Percentiles rank a stretch among this genome's conserved stretches.
Conservation (phyloP, 30 jellyfish, hydroid and myxozoan species). For the Pelagia noctiluca region DNA sequence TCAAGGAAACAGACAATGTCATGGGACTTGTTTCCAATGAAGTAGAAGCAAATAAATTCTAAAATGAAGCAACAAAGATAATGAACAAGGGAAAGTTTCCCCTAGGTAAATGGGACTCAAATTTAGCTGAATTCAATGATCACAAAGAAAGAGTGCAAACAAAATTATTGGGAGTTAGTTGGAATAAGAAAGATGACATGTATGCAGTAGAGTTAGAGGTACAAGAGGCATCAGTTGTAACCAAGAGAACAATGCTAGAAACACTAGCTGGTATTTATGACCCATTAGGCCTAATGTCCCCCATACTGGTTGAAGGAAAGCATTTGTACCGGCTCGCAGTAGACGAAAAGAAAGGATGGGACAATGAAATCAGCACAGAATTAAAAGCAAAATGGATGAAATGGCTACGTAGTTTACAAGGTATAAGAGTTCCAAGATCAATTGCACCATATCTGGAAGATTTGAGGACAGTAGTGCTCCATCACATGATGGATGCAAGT, state of each 20-base stretch:
- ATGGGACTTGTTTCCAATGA: conserved; percentile 12
- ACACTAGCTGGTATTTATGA: conserved; percentile 30
- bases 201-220: conserved; percentile 35
- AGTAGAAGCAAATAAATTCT: conserved; percentile 20
- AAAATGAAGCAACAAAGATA: conserved; percentile 12
- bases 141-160: conserved; percentile 22
- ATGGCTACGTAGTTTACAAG: conserved; percentile 13
- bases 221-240: background rate
- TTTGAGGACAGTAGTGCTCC: conserved; percentile 25
- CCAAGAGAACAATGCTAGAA: conserved; percentile 48
- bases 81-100: conserved; percentile 47
- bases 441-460: conserved; percentile 47
- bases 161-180: conserved; percentile 39
- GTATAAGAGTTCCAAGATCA: conserved; percentile 52
- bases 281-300: conserved; percentile 50
- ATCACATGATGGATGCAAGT: conserved; percentile 64
- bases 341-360: conserved; percentile 56
- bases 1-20: conserved; percentile 3
- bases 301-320: conserved; percentile 44
- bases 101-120: conserved; percentile 56
- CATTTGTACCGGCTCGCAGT: conserved; percentile 61
- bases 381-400: conserved; percentile 34
- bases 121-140: conserved; percentile 26
- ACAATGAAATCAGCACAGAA: conserved; percentile 28
- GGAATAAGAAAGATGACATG: conserved; percentile 26